phyloP scores from a whole-genome alignment of 2,113 vertebrate genomes.

The Paradisaea rubra region DNA sequence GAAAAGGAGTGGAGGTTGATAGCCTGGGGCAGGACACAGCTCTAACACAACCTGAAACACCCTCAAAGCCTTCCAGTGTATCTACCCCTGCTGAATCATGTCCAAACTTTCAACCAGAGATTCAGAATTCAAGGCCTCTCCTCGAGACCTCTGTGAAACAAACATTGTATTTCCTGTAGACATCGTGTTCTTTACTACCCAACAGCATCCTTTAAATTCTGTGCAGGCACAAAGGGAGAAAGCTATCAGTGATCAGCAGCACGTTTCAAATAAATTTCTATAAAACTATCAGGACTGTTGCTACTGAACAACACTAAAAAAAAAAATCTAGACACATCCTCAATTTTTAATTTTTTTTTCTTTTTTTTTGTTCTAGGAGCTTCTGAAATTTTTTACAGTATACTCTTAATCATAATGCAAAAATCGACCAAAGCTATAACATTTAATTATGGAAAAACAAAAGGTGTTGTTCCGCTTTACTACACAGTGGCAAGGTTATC shows the following conservation, averaged over 20 bases:
- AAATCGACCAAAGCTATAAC: neutral
- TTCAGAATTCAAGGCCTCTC: neutral
- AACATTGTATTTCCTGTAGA: neutral
- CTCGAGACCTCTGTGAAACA: neutral
- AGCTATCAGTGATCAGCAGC: neutral
- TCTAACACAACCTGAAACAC: neutral
- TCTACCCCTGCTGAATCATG: too few relatives aligned
- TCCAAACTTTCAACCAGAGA: neutral
- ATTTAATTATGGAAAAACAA: neutral
- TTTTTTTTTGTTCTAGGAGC: neutral
- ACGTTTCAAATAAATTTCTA: neutral
- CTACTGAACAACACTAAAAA: neutral
- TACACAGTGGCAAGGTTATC: neutral
- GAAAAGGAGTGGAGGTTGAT: neutral
- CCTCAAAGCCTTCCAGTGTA: neutral
- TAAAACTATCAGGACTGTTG: neutral
- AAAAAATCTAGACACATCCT: accelerated
- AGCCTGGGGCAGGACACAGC: neutral
- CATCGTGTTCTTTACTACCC: neutral
- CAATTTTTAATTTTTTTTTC: too few relatives aligned
- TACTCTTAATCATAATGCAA: neutral
- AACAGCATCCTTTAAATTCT: neutral
- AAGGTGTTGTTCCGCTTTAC: neutral
- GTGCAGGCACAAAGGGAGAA: neutral
- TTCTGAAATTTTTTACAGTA: neutral